Evolutionary conservation across 53 echinoderm and acorn worm genomes (phyloP), one percentile per base, ranked within the genome.

Genomic region (Paracentrotus lividus): DNA sequence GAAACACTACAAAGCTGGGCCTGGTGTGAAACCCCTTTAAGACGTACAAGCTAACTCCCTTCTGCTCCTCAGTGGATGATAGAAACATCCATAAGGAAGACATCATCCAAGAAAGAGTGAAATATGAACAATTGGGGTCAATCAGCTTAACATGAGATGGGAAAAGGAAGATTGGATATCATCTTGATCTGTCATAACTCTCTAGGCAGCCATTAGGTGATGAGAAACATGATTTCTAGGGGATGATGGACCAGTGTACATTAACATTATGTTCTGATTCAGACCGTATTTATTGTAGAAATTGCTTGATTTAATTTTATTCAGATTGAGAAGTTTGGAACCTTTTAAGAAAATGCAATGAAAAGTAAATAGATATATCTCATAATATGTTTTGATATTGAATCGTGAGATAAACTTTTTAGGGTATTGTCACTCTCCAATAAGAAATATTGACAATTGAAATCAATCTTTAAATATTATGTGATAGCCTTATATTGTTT

Each of bases 181-280:
- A 14, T 81, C 47, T n/a, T 81, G 81, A 81, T 44, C 81, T 81
- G 81, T 81, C 81, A 81, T 81, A 81, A 81, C 81, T 13, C 47
- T 81, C 6, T 20, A 49, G 81, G 81, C 21, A 24, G 81, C 12
- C 47, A 12, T 26, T 44, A 26, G 44, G 47, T 44, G 81, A 81
- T 47, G 81, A 81, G 18, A 81, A 45, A 81, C 81, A 81, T 44
- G 47, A 6, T 45, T 78, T 7, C 2, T 55, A 15, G 47, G 16
- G 49, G 47, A 24, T 81, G 24, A 10, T 9, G 8, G 64, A 26
- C 6, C 29, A 27, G 31, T 29, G 9, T 29, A 29, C 31, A 27
- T 23, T 7, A 59, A 59, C 59, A 20, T n/a, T 23, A 21, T 59
- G 59, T 20, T 10, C 33, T 29, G 23, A 34, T 34, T 34, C 33